phyloP scores from a whole-genome alignment of 2,888 invertebrate species.

The Platypus cylindrus region DNA sequence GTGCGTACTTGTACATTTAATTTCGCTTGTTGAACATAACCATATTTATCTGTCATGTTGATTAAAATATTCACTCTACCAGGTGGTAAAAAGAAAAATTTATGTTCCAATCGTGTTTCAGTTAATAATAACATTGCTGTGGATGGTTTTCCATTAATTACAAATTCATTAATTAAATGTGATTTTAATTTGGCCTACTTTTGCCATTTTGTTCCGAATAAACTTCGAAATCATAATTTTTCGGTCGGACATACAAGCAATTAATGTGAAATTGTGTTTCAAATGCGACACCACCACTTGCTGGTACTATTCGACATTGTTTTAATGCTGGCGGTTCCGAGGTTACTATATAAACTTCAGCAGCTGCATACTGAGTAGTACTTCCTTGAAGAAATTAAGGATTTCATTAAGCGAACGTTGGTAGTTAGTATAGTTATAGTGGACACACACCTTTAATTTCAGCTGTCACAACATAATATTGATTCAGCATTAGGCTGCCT shows the following conservation, averaged over 20 bases:
- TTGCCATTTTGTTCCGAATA: conserved; percentile 4
- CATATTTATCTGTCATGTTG: conserved; percentile 3
- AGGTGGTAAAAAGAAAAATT: conserved; percentile 8
- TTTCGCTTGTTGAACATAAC: conserved; percentile 2
- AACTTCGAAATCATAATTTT: conserved; percentile 4
- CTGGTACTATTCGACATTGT: conserved; percentile 5
- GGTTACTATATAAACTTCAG: conserved; percentile 5
- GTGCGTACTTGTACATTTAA: conserved; percentile 5
- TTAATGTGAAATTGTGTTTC: conserved; percentile 7
- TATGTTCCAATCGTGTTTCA: neutral
- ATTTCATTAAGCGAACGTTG: neutral
- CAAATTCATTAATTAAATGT: too few relatives aligned
- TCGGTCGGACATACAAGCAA: conserved; percentile 3
- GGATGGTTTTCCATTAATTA: too few relatives aligned
- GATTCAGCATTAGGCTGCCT: conserved; percentile 2
- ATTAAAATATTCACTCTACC: conserved; percentile 3
- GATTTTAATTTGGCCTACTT: conserved; percentile 7
- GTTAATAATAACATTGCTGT: neutral
- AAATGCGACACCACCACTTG: conserved; percentile 8
- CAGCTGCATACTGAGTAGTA: too few relatives aligned
- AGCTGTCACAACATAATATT: conserved; percentile 4
- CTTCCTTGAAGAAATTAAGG: neutral
- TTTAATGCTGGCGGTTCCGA: conserved; percentile 2
- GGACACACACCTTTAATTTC: conserved; percentile 7
- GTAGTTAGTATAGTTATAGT: too few relatives aligned